Conservation (phyloP, 2,888 invertebrate genomes). For the Phorcus lineatus region DNA sequence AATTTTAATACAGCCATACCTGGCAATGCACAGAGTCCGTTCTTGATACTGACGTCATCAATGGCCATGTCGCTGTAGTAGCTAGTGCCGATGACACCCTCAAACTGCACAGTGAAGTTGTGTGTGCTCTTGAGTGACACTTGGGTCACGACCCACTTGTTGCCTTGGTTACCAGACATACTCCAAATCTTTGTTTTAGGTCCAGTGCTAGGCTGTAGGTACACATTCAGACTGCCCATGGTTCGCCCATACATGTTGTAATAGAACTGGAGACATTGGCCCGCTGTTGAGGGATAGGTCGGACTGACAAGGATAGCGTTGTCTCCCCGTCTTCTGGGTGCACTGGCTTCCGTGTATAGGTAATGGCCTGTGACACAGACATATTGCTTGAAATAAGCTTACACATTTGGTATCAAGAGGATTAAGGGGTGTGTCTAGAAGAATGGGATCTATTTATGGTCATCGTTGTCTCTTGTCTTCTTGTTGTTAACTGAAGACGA, state of each 20-base stretch:
- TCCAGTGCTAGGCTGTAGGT: conserved; percentile 32
- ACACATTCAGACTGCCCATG: conserved; percentile 64
- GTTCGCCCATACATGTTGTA: conserved; percentile 67
- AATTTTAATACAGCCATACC: conserved; percentile 38
- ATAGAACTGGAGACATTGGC: conserved; percentile 69
- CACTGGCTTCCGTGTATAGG: conserved; percentile 75
- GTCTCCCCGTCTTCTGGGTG: conserved; percentile 79
- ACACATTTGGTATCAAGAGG: no score
- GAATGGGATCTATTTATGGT: no score
- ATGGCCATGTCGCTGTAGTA: conserved; percentile 66
- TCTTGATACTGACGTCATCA: conserved; percentile 66
- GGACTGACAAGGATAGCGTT: conserved; percentile 73
- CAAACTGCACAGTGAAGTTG: conserved; percentile 62
- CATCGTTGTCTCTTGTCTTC: no score
- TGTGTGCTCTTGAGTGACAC: conserved; percentile 44
- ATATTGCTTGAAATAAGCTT: no score
- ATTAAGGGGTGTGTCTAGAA: no score
- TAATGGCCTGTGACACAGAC: conserved; percentile 56
- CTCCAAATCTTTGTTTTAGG: conserved; percentile 37
- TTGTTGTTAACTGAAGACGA: no score
- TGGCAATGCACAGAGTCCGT: conserved; percentile 56
- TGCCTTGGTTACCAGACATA: conserved; percentile 52
- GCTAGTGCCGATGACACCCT: conserved; percentile 61
- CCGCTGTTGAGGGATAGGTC: conserved; percentile 41
- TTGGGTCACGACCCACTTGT: conserved; percentile 57